Conservation (phyloP, 2,888 invertebrate species). For the Sepiola atlantica region DNA sequence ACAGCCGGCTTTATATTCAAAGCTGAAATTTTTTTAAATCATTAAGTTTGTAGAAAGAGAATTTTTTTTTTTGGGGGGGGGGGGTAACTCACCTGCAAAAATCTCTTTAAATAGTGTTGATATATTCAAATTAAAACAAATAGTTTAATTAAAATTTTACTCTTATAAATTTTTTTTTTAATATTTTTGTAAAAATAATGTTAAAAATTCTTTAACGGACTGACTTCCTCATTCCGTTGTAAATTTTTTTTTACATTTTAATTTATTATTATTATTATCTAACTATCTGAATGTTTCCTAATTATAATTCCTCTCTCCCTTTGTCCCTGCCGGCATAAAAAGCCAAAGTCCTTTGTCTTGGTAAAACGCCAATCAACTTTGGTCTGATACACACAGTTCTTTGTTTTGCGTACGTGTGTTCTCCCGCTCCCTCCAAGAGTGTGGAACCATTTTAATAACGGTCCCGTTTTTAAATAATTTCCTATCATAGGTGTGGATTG, state of each 20-base stretch:
- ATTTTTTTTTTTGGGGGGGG: too few relatives aligned
- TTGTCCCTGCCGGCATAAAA: slow-evolving; percentile 8
- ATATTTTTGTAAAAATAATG: too few relatives aligned
- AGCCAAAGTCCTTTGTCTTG: slow-evolving; percentile 22
- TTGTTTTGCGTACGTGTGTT: slow-evolving; percentile 14
- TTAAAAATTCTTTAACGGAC: too few relatives aligned
- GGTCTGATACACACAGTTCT: slow-evolving; percentile 32
- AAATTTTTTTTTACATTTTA: neutral
- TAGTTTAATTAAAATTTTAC: neutral
- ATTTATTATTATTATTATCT: neutral
- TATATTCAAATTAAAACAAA: neutral
- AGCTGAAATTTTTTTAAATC: too few relatives aligned
- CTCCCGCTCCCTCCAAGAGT: neutral
- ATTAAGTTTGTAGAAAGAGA: too few relatives aligned
- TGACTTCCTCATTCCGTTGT: too few relatives aligned
- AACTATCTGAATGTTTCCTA: neutral
- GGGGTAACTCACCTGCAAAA: neutral
- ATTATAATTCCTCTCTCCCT: neutral
- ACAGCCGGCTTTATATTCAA: too few relatives aligned
- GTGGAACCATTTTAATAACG: slow-evolving; percentile 21
- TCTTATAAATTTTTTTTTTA: neutral
- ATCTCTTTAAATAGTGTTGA: neutral
- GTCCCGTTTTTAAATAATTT: neutral
- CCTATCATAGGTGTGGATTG: neutral
- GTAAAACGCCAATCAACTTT: slow-evolving; percentile 32